phyloP scores from a whole-genome alignment of 1,140 invertebrate genomes.

The Zophobas morio region DNA sequence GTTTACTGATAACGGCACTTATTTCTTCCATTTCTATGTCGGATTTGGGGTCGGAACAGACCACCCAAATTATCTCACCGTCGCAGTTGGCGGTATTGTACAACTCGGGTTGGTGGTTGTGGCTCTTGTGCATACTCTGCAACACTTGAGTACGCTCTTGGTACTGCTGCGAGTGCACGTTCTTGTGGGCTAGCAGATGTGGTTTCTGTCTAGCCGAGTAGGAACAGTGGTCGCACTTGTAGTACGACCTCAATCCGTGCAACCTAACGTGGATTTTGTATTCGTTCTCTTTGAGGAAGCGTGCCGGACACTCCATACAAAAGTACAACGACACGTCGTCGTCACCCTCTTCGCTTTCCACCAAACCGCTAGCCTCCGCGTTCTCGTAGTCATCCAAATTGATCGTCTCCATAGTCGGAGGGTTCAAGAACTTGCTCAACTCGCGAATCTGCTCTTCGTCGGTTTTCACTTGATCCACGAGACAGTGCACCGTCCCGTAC shows the following conservation, averaged over 20 bases:
- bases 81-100: conserved; percentile 68
- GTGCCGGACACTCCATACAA: conserved; percentile 82
- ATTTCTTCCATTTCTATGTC: conserved; percentile 51
- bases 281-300: conserved; percentile 78
- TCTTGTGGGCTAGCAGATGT: conserved; percentile 80
- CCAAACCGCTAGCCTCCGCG: conserved; percentile 56
- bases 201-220: conserved; percentile 81
- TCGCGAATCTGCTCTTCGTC: conserved; percentile 81
- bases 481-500: conserved; percentile 78
- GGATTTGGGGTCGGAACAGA: conserved; percentile 74
- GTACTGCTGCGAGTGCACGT: conserved; percentile 87
- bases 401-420: conserved; percentile 53
- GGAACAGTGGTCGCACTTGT: conserved; percentile 83
- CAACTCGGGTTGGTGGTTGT: conserved; percentile 76
- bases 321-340: conserved; percentile 70
- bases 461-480: conserved; percentile 75
- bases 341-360: conserved; percentile 59
- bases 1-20: conserved; percentile 64
- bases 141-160: conserved; percentile 83
- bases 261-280: conserved; percentile 77
- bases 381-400: conserved; percentile 57
- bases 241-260: conserved; percentile 75
- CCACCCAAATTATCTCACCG: conserved; percentile 67
- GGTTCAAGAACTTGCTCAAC: conserved; percentile 69
- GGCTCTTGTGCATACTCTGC: conserved; percentile 76